Evolutionary conservation across 2,113 vertebrate species (phyloP).

Genomic region (Clarias gariepinus): DNA sequence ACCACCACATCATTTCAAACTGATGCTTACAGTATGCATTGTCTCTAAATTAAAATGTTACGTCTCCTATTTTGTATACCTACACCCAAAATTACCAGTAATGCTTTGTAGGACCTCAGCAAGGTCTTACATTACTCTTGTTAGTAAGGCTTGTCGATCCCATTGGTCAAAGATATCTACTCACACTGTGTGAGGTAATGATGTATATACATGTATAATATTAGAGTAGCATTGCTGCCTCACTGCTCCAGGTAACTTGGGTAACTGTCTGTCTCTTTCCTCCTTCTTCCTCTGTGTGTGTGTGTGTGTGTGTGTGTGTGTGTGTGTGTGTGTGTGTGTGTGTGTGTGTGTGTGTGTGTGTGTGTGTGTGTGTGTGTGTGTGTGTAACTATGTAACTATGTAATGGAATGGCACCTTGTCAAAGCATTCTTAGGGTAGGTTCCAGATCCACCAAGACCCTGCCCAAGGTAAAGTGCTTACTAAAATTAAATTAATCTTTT

Average conservation of each 20-base stretch:
- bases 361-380: neutral
- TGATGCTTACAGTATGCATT: neutral
- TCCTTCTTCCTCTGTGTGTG: neutral
- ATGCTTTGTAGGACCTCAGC: neutral
- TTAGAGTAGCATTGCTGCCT: neutral
- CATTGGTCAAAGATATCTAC: neutral
- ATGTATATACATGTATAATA: neutral
- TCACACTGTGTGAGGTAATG: neutral
- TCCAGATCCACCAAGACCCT: neutral
- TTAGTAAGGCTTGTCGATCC: neutral
- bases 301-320: neutral
- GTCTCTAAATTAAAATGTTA: neutral
- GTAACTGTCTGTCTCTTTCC: neutral
- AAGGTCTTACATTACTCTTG: neutral
- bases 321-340: neutral
- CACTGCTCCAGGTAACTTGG: neutral
- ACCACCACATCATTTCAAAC: neutral
- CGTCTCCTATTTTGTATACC: neutral
- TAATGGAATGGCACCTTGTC: neutral
- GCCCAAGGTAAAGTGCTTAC: neutral
- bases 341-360: no score
- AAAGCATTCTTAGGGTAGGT: neutral
- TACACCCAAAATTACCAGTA: neutral
- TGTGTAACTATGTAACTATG: neutral
- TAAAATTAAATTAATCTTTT: slow-evolving; percentile 47